Conservation (phyloP, 2,797 vertebrate genomes). For the Enteromius radiatus region DNA sequence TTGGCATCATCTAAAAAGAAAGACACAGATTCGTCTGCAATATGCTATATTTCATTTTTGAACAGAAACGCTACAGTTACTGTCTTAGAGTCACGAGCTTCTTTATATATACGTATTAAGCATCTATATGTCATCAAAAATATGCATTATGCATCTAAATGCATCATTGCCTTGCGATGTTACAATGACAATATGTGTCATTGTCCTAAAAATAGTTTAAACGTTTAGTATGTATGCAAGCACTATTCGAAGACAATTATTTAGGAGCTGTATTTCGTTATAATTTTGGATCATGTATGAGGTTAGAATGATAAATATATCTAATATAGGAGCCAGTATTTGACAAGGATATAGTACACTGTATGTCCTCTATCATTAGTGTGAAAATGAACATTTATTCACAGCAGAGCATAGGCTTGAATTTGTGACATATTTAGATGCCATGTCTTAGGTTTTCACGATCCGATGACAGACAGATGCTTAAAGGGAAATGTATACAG, state of each 20-base stretch:
- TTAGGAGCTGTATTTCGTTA: slow-evolving; percentile 55
- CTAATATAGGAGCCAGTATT: background rate
- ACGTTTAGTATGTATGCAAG: background rate
- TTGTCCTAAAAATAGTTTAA: background rate
- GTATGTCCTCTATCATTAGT: background rate
- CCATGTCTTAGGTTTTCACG: slow-evolving; percentile 47
- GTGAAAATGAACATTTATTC: slow-evolving; percentile 27
- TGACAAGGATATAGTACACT: background rate
- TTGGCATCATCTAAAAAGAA: slow-evolving; percentile 68
- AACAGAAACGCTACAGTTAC: slow-evolving; percentile 16
- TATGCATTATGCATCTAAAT: background rate
- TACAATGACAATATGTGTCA: slow-evolving; percentile 13
- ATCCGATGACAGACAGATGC: slow-evolving; percentile 44
- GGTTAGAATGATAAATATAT: slow-evolving; percentile 39
- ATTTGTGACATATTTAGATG: slow-evolving; percentile 15
- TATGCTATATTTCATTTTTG: slow-evolving; percentile 28
- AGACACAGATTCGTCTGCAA: slow-evolving; percentile 2
- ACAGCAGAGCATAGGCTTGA: background rate
- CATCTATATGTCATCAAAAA: background rate
- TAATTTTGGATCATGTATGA: slow-evolving; percentile 54
- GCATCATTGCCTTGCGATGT: background rate
- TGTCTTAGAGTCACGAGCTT: slow-evolving; percentile 54
- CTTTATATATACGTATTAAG: slow-evolving; percentile 53
- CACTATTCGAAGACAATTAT: background rate
- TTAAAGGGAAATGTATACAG: slow-evolving; percentile 47